Evolutionary conservation across 2,797 vertebrate genomes (phyloP).

Genomic region (Notamacropus eugenii): DNA sequence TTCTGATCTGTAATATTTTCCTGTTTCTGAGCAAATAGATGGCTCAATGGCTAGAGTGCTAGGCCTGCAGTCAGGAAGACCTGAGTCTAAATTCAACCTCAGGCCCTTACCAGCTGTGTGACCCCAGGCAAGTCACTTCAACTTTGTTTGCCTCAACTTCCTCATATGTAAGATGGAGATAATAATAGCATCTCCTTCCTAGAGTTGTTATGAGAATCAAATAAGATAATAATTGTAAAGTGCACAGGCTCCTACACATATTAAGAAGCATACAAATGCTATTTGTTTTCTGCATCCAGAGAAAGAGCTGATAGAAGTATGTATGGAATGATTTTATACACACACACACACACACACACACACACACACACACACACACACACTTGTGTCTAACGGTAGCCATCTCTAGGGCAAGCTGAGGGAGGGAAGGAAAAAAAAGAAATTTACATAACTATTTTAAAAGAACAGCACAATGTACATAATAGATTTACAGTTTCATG

Average conservation of each 20-base stretch:
- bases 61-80: neutral
- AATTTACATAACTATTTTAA: neutral
- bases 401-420: neutral
- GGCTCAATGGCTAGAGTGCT: too few relatives aligned
- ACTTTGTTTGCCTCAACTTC: neutral
- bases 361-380: too few relatives aligned
- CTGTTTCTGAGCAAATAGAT: neutral
- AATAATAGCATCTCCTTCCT: neutral
- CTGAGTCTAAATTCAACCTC: neutral
- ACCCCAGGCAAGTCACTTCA: neutral
- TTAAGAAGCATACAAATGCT: neutral
- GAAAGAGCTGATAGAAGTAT: neutral
- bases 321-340: neutral
- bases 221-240: neutral
- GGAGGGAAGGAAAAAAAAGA: neutral
- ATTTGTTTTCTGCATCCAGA: neutral
- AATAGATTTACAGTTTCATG: neutral
- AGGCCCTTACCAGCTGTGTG: neutral
- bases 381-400: neutral
- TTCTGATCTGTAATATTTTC: too few relatives aligned
- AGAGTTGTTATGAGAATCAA: neutral
- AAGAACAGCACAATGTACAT: neutral
- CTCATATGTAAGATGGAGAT: neutral
- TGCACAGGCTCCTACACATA: neutral
- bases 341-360: too few relatives aligned